phyloP scores from a whole-genome alignment of 2,113 vertebrate species.

The Nyctibius bracteatus region DNA sequence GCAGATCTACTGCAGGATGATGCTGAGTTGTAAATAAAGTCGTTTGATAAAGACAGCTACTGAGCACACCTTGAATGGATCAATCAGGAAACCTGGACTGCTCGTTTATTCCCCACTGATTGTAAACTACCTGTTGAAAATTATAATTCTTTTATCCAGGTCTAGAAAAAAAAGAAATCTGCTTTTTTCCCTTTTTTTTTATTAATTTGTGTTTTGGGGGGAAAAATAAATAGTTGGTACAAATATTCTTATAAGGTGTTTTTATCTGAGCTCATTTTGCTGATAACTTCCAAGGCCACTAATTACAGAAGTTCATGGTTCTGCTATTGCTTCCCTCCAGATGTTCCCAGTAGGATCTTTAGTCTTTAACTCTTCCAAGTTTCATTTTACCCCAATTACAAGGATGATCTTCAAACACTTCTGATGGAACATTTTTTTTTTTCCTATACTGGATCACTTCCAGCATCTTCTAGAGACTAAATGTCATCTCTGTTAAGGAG shows the following conservation, averaged over 20 bases:
- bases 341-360: not conserved
- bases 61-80: conserved; percentile 43
- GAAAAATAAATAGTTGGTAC: conserved; percentile 73
- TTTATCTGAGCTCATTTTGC: conserved; percentile 68
- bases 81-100: conserved; percentile 65
- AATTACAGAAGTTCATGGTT: not conserved
- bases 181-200: conserved; percentile 53
- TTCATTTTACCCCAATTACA: conserved; percentile 20
- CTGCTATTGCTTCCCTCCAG: conserved; percentile 3
- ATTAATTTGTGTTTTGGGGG: conserved; percentile 61
- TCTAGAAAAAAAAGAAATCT: conserved; percentile 31
- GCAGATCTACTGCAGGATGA: conserved; percentile 76
- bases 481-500: conserved; percentile 30
- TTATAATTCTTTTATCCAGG: conserved; percentile 68
- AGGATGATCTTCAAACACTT: conserved; percentile 10
- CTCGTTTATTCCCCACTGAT: conserved; percentile 64
- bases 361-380: conserved; percentile 36
- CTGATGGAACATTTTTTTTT: not conserved
- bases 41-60: conserved; percentile 19
- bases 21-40: conserved; percentile 72
- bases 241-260: conserved; percentile 72
- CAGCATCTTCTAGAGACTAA: conserved; percentile 23
- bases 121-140: conserved; percentile 78
- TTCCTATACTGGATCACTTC: conserved; percentile 21
- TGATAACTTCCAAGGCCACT: conserved; percentile 13